phyloP scores from a whole-genome alignment of 2,113 vertebrate genomes.

The Paradoxurus hermaphroditus region DNA sequence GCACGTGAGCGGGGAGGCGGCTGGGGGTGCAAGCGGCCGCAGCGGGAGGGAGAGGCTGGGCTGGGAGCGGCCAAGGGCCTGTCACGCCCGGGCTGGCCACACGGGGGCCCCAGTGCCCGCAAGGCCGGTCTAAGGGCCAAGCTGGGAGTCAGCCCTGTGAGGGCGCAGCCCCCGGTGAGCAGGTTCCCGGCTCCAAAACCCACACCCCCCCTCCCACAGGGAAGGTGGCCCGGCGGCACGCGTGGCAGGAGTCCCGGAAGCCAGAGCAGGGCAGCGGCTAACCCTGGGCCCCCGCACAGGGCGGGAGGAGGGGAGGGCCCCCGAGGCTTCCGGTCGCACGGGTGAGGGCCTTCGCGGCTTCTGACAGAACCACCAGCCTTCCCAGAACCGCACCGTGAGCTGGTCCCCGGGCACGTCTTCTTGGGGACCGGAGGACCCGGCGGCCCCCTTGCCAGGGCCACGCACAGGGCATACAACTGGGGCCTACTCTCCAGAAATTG shows the following conservation, averaged over 20 bases:
- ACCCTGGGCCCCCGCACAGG: neutral
- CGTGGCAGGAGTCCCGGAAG: accelerated
- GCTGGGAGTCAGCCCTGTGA: accelerated
- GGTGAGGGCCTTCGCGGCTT: neutral
- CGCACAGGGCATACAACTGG: accelerated
- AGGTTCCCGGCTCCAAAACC: neutral
- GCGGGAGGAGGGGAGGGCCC: neutral
- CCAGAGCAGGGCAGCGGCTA: neutral
- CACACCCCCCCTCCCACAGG: accelerated
- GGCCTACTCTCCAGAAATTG: accelerated
- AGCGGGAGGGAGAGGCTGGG: neutral
- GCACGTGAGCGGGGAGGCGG: accelerated
- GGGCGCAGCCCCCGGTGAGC: neutral
- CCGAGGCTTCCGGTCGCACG: neutral
- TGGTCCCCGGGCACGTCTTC: accelerated
- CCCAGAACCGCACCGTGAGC: neutral
- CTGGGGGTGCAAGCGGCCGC: accelerated
- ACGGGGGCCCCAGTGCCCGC: accelerated
- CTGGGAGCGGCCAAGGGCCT: accelerated
- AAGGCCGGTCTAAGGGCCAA: neutral
- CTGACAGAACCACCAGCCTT: too few relatives aligned
- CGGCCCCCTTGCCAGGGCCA: accelerated
- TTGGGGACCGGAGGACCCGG: too few relatives aligned
- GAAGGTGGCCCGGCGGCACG: neutral
- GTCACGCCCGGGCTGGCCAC: neutral